Evolutionary conservation across 2,113 vertebrate genomes (phyloP), one percentile per base, ranked within the genome.

Genomic region (Rhabdomys dilectus): DNA sequence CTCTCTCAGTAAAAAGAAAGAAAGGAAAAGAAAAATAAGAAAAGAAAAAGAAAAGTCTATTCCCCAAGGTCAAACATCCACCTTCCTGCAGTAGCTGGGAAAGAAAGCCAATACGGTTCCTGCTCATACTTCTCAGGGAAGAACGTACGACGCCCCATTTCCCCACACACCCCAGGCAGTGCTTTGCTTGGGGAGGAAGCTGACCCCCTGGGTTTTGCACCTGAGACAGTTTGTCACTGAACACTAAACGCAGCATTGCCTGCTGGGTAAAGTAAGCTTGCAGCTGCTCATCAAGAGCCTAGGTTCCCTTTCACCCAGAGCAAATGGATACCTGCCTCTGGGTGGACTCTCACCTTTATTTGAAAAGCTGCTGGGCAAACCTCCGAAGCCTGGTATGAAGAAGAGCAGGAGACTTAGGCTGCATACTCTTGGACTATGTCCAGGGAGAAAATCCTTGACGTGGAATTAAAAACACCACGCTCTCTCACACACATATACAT

Each of bases 61-160:
- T 17, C n/a, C 22, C 9, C 36, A 2, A 34, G 62, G 29, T 7
- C 2, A 22, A 10, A n/a, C 21, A 8, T 34, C 60, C 1, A 36
- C 3, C 0, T 12, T 11, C 16, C 66, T 36, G 5, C 16, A 12
- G 36, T 24, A 45, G 19, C 7, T 8, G 0, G 5, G 29, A 22
- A 8, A 24, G 56, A 70, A 36, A 78, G 64, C 13, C 22, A 48
- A 73, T 4, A 13, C 29, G 34, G 64, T 1, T 72, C 42, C 22
- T 15, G 17, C 51, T 60, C 10, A 8, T 0, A 0, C 4, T 42
- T 68, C 34, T 86, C 29, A 0, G 56, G 53, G 53, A 3, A 45
- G 51, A 78, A 19, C 48, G 1, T 3, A 0, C 17, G 66, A 21
- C 26, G 42, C 1, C 24, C 0, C 1, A 0, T 45, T 6, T 24